Evolutionary conservation across 2,797 vertebrate genomes (phyloP), one percentile per base, ranked within the genome.

Genomic region (Cyprinodon diabolis): DNA sequence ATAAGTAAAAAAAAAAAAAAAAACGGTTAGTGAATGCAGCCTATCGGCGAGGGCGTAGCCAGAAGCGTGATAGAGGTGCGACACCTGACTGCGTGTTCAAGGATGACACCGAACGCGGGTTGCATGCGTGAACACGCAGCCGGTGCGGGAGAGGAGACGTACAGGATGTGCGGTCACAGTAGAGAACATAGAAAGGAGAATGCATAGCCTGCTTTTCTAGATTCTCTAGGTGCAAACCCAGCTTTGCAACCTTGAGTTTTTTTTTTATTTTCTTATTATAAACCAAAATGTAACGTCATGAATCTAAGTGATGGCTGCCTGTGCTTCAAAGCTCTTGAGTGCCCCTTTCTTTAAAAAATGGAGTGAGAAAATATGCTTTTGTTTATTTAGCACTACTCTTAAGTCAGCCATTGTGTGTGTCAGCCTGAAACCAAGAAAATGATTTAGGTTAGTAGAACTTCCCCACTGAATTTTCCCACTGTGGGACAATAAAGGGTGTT

Each of bases 1-100:
- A 72, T 62, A 6, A 7, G 12, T 19, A 40, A 37, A 56, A 45
- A 12, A 5, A 40, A 25, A 51, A 43, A 56, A 43, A 52, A 47
- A 69, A 37, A 62, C 76, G 56, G 75, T 19, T 25, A 5, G 19
- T 5, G 51, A 14, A 14, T 47, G 68, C 49, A 69, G 54, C 68
- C 69, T 70, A 70, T 70, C 55, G 12, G 21, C 55, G 81, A 87
- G 81, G 89, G 86, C 86, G 92, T 87, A 85, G 89, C 90, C 89
- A 75, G 85, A 72, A 90, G 88, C 91, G 91, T 88, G 90, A 90
- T 82, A 92, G 89, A 90, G 91, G 88, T 89, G 92, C 93, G 93
- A 94, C 92, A 94, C 93, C 92, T 93, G 92, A 94, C 91, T 94
- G 93, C 93, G 92, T 94, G 92, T 93, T 83, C 91, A 91, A 87